Percentiles rank a stretch among this genome's conserved stretches.
phyloP scores from a whole-genome alignment of 2,888 invertebrate genomes.

The Allophyes oxyacanthae region DNA sequence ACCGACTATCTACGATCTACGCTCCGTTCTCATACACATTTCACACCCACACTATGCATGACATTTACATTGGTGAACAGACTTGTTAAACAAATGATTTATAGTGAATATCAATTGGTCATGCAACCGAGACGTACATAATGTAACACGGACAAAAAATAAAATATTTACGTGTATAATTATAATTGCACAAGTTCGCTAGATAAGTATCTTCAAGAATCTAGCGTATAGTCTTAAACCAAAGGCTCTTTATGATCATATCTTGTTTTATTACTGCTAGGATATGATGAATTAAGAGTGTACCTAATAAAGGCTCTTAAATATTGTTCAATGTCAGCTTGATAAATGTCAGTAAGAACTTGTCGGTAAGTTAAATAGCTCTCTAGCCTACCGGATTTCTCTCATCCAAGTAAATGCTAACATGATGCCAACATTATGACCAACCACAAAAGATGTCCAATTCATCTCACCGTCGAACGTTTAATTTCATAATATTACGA shows the following conservation, averaged over 20 bases:
- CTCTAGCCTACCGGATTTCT: conserved; percentile 44
- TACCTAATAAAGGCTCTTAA: conserved; percentile 47
- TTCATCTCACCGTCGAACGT: conserved; percentile 51
- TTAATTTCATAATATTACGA: conserved; percentile 57
- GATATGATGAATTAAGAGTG: conserved; percentile 40
- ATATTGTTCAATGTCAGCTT: conserved; percentile 39
- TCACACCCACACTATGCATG: conserved; percentile 48
- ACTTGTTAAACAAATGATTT: conserved; percentile 50
- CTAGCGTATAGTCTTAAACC: conserved; percentile 3
- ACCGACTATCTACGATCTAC: conserved; percentile 36
- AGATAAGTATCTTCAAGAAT: conserved; percentile 39
- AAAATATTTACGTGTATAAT: conserved; percentile 31
- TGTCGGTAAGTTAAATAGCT: conserved; percentile 31
- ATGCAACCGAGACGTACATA: conserved; percentile 9
- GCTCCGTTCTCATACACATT: conserved; percentile 15
- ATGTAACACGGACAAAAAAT: conserved; percentile 14
- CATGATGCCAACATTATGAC: conserved; percentile 40
- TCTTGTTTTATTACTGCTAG: conserved; percentile 39
- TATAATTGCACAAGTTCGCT: conserved; percentile 27
- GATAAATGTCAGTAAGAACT: conserved; percentile 43
- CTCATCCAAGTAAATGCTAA: conserved; percentile 26
- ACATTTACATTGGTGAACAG: conserved; percentile 46
- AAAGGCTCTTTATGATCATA: conserved; percentile 45
- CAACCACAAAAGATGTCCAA: conserved; percentile 56
- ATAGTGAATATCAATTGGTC: conserved; percentile 40